Percentiles rank a stretch among this genome's conserved stretches.
These are phyloP conservation scores for Lithophane socia DNA, from an alignment of 2,888 invertebrate species.

Conservation along the genomic window DNA sequence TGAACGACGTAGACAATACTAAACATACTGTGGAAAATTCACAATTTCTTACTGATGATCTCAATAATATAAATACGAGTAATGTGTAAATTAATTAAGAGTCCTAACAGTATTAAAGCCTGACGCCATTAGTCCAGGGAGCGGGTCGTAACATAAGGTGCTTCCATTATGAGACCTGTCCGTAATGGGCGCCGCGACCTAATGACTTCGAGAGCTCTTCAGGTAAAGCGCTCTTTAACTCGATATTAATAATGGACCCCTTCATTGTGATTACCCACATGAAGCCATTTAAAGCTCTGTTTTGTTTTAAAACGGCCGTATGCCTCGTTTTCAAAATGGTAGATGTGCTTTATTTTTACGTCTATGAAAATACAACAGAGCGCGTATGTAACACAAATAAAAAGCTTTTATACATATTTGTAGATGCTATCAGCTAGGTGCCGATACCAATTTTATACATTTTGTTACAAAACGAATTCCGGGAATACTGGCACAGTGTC, in stretches of 20 bases:
- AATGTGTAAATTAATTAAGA: conserved; percentile 78
- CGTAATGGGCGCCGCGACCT: conserved; percentile 78
- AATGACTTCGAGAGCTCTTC: conserved; percentile 79
- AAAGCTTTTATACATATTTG: conserved; percentile 44
- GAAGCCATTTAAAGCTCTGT: conserved; percentile 54
- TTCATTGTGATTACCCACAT: conserved; percentile 69
- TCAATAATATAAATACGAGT: conserved; percentile 57
- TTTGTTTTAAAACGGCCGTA: conserved; percentile 39
- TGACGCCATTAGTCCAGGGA: conserved; percentile 75
- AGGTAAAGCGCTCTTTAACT: conserved; percentile 80
- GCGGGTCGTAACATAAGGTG: conserved; percentile 78
- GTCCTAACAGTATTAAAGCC: conserved; percentile 75
- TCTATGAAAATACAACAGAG: conserved; percentile 29
- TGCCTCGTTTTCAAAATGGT: conserved; percentile 21
- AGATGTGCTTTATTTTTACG: conserved; percentile 9
- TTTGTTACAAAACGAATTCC: conserved; percentile 53
- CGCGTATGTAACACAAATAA: conserved; percentile 36
- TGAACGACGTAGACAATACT: conserved; percentile 17
- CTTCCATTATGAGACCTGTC: conserved; percentile 79
- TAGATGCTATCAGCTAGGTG: conserved; percentile 42
- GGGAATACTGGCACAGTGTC: conserved; percentile 43
- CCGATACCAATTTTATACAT: conserved; percentile 51
- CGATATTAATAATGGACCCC: conserved; percentile 79
- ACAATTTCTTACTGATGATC: conserved; percentile 23
- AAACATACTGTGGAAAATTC: background rate